Percentiles rank a stretch among this genome's conserved stretches.
phyloP scores from a whole-genome alignment of 2,797 vertebrate genomes.

The Megalops cyprinoides region DNA sequence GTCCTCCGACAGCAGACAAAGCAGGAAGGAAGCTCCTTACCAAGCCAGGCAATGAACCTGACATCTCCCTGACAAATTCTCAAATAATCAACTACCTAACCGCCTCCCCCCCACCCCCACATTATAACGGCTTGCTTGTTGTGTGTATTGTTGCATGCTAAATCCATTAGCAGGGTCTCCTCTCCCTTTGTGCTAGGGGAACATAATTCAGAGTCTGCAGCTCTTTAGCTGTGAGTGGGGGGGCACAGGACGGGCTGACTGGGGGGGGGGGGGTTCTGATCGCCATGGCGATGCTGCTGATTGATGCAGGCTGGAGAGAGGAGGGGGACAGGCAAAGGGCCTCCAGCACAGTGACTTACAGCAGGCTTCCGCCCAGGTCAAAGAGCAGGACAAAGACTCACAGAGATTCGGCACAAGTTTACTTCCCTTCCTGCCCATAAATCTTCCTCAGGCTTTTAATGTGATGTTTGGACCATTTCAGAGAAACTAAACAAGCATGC shows the following conservation, averaged over 20 bases:
- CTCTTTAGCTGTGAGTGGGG: neutral
- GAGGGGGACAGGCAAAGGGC: neutral
- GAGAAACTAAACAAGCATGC: conserved; percentile 2
- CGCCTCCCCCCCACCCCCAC: conserved; percentile 2
- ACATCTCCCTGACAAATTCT: conserved; percentile 25
- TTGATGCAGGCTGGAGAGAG: neutral
- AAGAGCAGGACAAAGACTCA: conserved; percentile 6
- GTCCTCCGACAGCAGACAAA: conserved; percentile 36
- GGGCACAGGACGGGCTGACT: neutral
- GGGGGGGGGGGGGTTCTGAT: neutral
- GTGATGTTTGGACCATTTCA: no score
- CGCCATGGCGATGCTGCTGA: conserved; percentile 10
- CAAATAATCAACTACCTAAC: conserved; percentile 33
- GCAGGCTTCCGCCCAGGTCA: conserved; percentile 3
- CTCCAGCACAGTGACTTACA: neutral
- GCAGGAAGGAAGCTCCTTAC: conserved; percentile 56
- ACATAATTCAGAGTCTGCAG: neutral
- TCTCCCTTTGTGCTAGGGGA: neutral
- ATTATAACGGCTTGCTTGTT: conserved; percentile 16
- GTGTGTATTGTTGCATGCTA: neutral
- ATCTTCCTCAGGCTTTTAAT: neutral
- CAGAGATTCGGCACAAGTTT: conserved; percentile 6
- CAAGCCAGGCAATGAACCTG: conserved; percentile 25
- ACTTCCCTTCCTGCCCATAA: conserved; percentile 1
- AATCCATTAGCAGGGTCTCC: neutral